Conservation (phyloP, 2,888 invertebrate species). For the Agonopterix arenella region DNA sequence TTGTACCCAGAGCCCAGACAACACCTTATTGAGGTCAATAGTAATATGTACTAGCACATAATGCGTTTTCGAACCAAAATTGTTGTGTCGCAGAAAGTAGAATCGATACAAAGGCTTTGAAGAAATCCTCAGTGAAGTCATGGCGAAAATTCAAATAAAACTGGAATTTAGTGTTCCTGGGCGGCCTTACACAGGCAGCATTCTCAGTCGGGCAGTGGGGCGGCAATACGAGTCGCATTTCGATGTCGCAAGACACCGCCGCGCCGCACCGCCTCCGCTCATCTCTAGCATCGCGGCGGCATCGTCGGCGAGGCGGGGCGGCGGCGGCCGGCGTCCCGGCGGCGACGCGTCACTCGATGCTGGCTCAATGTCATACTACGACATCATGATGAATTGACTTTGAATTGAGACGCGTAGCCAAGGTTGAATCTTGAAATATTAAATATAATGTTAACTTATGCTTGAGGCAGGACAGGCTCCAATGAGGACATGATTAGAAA, state of each 20-base stretch:
- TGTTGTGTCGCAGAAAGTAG: too few relatives aligned
- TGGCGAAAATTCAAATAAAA: too few relatives aligned
- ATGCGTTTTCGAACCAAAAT: neutral
- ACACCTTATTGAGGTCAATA: constrained; percentile 35
- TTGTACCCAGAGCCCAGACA: constrained; percentile 31
- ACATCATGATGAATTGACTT: constrained; percentile 7
- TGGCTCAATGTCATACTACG: constrained; percentile 21
- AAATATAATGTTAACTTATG: too few relatives aligned
- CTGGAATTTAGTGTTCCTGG: too few relatives aligned
- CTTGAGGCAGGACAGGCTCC: too few relatives aligned
- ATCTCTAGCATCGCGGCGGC: neutral
- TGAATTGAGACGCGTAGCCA: constrained; percentile 1
- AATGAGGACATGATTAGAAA: too few relatives aligned
- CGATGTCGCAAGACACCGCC: constrained; percentile 36
- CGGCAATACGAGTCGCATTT: constrained; percentile 24
- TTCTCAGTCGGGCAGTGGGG: constrained; percentile 41
- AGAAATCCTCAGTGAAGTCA: too few relatives aligned
- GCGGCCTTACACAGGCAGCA: constrained; percentile 14
- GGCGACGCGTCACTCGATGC: constrained; percentile 16
- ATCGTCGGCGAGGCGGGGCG: too few relatives aligned
- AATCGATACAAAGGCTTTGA: neutral
- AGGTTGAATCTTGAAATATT: neutral
- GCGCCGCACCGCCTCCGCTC: neutral
- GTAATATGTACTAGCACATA: neutral
- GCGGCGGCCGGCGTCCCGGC: constrained; percentile 10